Evolutionary conservation across 2,113 vertebrate species (phyloP), one percentile per base, ranked within the genome.

Genomic region (Etia nguti): DNA sequence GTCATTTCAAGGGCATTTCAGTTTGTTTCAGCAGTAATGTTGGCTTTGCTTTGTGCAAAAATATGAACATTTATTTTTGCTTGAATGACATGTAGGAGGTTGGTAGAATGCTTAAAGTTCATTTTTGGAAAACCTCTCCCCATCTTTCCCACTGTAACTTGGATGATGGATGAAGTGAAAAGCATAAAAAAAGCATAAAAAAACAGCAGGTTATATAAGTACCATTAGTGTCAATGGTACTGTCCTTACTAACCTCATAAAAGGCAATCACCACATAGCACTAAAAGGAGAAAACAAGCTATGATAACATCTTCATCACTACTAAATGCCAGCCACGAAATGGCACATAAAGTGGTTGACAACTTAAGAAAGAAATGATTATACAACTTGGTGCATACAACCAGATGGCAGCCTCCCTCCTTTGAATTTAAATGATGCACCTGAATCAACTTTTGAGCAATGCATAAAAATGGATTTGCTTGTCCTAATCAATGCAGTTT

Each of bases 391-490:
- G 83, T n/a, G 85, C 80, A 87, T 85, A 52, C 11, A 70, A 89
- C 50, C 92, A 93, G 86, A 91, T 90, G 88, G 84, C 36, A 29
- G 79, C 80, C 38, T 90, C 62, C 82, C 60, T 73, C 65, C 41
- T 52, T 56, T 83, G 88, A 87, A 89, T 92, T 90, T 90, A 82
- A 88, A 92, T 86, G 82, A 89, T 57, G 84, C 91, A 92, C 89
- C 93, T 91, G 87, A 92, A 85, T 92, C 87, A 86, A 89, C 90
- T 91, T 86, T 90, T 82, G 77, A 90, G 83, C 79, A 90, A 92
- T 86, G 87, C 86, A 87, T 87, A 81, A 85, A 91, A 93, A 86
- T 92, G 41, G 87, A 92, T 92, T 92, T 86, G 89, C 89, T 93
- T 92, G 83, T 86, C 81, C 60, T 88, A 90, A 90, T 93, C 90